phyloP scores from a whole-genome alignment of 1,140 invertebrate species.

The Tenebrio molitor region DNA sequence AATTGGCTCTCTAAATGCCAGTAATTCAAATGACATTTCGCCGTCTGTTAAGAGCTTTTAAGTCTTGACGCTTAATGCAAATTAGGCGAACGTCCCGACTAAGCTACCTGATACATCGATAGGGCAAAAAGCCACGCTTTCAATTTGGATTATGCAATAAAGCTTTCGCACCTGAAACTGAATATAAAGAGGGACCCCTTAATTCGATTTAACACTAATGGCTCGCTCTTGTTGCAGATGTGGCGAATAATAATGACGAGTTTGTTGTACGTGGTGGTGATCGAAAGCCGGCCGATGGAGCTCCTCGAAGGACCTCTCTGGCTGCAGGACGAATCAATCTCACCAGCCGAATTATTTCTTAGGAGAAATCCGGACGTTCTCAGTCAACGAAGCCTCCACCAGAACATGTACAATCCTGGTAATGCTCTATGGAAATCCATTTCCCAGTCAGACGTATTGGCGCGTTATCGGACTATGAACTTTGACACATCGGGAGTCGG shows the following conservation, averaged over 20 bases:
- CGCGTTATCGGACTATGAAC: slow-evolving; percentile 4
- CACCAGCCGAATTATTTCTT: not conserved
- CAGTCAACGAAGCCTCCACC: slow-evolving; percentile 45
- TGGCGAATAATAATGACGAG: slow-evolving; percentile 51
- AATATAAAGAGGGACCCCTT: slow-evolving; percentile 3
- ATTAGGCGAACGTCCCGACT: slow-evolving; percentile 28
- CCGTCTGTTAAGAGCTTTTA: slow-evolving; percentile 19
- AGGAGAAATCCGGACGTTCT: slow-evolving; percentile 33
- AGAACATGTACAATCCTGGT: slow-evolving; percentile 41
- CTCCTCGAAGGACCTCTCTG: slow-evolving; percentile 51
- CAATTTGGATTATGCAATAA: slow-evolving; percentile 47
- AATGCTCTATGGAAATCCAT: slow-evolving; percentile 9
- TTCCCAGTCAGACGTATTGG: not conserved
- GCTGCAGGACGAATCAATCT: slow-evolving; percentile 15
- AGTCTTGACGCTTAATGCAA: slow-evolving; percentile 16
- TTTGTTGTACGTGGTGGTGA: slow-evolving; percentile 43
- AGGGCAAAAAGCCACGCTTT: slow-evolving; percentile 45
- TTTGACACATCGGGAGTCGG: too few species aligned
- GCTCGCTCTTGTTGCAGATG: slow-evolving; percentile 50
- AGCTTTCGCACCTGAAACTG: slow-evolving; percentile 24
- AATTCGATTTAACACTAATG: slow-evolving; percentile 20
- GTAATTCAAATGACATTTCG: slow-evolving; percentile 2
- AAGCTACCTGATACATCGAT: slow-evolving; percentile 38
- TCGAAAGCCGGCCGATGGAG: slow-evolving; percentile 48
- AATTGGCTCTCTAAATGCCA: not conserved